phyloP scores from a whole-genome alignment of 1,140 invertebrate species.

The Epicauta chinensis region DNA sequence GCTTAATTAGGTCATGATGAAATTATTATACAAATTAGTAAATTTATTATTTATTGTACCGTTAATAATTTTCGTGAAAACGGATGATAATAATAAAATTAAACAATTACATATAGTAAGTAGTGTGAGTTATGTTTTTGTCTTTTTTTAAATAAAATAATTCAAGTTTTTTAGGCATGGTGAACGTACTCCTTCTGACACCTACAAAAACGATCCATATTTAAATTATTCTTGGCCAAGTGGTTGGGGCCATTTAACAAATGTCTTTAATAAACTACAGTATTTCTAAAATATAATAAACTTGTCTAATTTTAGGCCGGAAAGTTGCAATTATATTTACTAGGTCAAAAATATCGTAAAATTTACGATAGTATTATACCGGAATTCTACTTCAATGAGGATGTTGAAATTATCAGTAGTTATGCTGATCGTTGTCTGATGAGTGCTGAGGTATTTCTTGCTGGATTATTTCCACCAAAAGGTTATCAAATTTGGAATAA shows the following conservation, averaged over 20 bases:
- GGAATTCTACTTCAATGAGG: conserved; percentile 53
- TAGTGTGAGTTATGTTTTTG: not conserved
- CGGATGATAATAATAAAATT: not conserved
- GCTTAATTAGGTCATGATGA: too few species aligned
- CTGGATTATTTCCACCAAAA: conserved; percentile 73
- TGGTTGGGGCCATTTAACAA: conserved; percentile 64
- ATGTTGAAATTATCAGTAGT: conserved; percentile 70
- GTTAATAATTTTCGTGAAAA: too few species aligned
- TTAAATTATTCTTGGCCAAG: conserved; percentile 60
- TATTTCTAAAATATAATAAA: conserved; percentile 1
- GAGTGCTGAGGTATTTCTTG: conserved; percentile 75
- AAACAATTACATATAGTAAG: conserved; percentile 26
- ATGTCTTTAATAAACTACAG: conserved; percentile 47
- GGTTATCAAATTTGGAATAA: conserved; percentile 64
- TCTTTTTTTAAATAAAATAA: too few species aligned
- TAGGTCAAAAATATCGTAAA: conserved; percentile 67
- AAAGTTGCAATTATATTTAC: conserved; percentile 65
- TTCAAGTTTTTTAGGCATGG: conserved; percentile 67
- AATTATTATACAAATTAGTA: too few species aligned
- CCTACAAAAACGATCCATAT: conserved; percentile 66
- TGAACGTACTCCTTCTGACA: conserved; percentile 59
- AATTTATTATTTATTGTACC: too few species aligned
- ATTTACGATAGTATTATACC: conserved; percentile 63
- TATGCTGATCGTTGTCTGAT: conserved; percentile 76
- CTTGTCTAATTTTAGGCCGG: conserved; percentile 55